Percentiles rank a stretch among this genome's conserved stretches.
phyloP scores from a whole-genome alignment of 2,113 vertebrate species.

The Orycteropus afer region DNA sequence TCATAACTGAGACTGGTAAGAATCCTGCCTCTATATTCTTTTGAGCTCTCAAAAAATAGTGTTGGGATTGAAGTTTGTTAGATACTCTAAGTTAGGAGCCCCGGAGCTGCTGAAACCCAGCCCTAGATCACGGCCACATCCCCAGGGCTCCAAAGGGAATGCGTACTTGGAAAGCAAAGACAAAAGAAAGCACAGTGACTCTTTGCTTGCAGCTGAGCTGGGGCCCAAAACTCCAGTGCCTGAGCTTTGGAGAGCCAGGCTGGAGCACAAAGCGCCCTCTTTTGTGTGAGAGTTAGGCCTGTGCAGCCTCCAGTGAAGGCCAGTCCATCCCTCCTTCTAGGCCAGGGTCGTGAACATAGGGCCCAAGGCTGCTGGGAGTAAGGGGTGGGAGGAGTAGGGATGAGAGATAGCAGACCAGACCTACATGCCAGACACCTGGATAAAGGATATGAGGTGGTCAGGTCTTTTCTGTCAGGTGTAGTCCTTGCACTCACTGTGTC shows the following conservation, averaged over 20 bases:
- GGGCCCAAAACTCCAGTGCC: not conserved
- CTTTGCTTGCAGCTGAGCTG: not conserved
- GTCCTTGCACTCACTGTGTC: not conserved
- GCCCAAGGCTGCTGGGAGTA: not conserved
- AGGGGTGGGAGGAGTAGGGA: accelerated
- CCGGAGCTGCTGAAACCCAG: not conserved
- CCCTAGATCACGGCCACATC: not conserved
- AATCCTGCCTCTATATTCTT: not conserved
- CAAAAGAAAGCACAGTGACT: not conserved
- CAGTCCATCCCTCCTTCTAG: not conserved
- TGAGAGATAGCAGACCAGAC: not conserved
- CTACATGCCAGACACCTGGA: not conserved
- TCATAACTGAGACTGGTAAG: not conserved
- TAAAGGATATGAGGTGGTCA: accelerated
- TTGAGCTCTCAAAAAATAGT: not conserved
- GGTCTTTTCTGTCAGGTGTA: not conserved
- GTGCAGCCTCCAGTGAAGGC: not conserved
- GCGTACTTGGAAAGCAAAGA: not conserved
- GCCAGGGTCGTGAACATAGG: not conserved
- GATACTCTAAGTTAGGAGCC: not conserved
- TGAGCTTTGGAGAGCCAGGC: not conserved
- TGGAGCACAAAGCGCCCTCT: not conserved
- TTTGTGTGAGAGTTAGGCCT: not conserved
- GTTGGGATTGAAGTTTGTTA: not conserved
- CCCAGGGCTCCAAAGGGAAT: not conserved